Evolutionary conservation across 2,113 vertebrate genomes (phyloP).

Genomic region (Cyprinus carpio): DNA sequence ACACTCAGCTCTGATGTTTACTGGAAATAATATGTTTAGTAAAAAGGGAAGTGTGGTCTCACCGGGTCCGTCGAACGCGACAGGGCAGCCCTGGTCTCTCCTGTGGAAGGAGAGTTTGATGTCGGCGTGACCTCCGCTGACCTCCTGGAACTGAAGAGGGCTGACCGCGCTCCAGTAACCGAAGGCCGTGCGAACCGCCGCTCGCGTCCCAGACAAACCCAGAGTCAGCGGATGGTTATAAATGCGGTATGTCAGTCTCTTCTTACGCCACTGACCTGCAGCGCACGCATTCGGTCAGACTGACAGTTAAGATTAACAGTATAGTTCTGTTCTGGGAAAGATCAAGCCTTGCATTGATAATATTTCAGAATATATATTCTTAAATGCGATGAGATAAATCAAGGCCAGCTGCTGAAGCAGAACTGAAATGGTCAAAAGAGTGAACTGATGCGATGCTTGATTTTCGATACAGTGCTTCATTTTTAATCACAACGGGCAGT

Average conservation of each 20-base stretch:
- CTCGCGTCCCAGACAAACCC: constrained; percentile 63
- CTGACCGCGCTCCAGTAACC: constrained; percentile 82
- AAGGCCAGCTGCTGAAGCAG: no score
- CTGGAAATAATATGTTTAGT: background rate
- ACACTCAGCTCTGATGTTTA: background rate
- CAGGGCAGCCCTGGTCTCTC: constrained; percentile 70
- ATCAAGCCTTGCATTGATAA: background rate
- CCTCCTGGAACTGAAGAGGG: constrained; percentile 79
- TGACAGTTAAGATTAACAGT: no score
- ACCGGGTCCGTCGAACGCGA: constrained; percentile 75
- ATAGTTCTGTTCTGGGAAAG: background rate
- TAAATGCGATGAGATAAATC: no score
- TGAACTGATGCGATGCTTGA: no score
- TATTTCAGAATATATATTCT: no score
- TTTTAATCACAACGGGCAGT: no score
- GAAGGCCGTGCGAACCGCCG: constrained; percentile 77
- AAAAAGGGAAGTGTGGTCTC: background rate
- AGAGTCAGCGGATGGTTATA: constrained; percentile 77
- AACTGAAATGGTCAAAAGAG: no score
- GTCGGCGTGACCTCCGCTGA: constrained; percentile 74
- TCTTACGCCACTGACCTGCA: constrained; percentile 82
- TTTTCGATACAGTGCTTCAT: no score
- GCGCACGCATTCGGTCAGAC: no score
- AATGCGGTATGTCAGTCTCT: constrained; percentile 80
- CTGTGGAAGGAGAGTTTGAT: constrained; percentile 84